Evolutionary conservation across 2,888 invertebrate species (phyloP), one percentile per base, ranked within the genome.

Genomic region (Bimastos eiseni): DNA sequence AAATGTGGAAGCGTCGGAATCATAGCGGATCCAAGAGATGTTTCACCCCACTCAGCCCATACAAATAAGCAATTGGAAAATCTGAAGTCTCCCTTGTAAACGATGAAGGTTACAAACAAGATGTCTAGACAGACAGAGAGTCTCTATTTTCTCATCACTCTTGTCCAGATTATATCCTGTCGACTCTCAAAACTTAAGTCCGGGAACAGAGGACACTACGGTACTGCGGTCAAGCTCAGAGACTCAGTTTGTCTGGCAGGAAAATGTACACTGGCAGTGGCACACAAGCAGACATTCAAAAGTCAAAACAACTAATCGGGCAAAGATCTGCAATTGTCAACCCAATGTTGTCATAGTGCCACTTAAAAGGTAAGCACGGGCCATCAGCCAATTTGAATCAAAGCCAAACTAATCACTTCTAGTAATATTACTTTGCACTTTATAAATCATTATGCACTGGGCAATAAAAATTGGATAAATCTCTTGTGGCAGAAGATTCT

Each of bases 121-220:
- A 8, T 70, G n/a, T 70, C 70, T 70, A n/a, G 70, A 70, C 70
- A 70, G 70, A 70, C 2, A 70, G 8, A n/a, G 6, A 70, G 30
- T 30, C 55, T 55, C 24, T 5, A 70, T n/a, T 70, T n/a, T n/a
- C 30, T n/a, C 17, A 70, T n/a, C 70, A 70, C 70, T 70, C 70
- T n/a, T 70, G 70, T 70, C 70, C 70, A 70, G n/a, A 70, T n/a
- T 70, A 70, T 70, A n/a, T 70, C 70, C 70, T 70, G 70, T n/a
- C 70, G 30, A 1, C 70, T 70, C 70, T 70, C 70, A 13, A 70
- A 70, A n/a, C 3, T n/a, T 24, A 49, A 70, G 70, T 24, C 49
- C 24, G 21, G 49, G 21, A 24, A 49, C 21, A 49, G 49, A 21
- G 6, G 21, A 49, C 8, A 49, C 49, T n/a, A 41, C 8, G 15